These are phyloP conservation scores for Myotis myotis DNA, from an alignment of 2,797 vertebrate species.

Conservation along the genomic window DNA sequence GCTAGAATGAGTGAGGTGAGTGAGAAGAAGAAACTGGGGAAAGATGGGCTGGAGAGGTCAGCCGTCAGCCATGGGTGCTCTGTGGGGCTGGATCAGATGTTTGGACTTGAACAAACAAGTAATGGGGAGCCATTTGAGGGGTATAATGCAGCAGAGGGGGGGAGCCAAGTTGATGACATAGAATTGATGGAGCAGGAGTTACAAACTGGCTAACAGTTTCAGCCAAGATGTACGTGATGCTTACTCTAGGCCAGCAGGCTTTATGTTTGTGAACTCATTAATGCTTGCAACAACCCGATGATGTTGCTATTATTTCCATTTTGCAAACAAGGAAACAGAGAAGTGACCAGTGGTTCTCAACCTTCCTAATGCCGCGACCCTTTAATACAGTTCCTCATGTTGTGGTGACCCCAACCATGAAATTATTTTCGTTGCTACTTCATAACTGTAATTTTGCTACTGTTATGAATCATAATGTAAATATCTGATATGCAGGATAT, in stretches of 20 bases:
- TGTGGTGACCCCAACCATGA: too few species aligned
- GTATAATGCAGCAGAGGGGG: background rate
- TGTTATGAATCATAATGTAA: too few species aligned
- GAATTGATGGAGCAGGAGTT: background rate
- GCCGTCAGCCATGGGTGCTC: background rate
- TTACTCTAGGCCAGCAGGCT: background rate
- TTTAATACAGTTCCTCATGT: too few species aligned
- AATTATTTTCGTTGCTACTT: too few species aligned
- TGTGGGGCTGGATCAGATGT: background rate
- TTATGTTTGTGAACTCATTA: background rate
- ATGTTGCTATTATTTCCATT: background rate
- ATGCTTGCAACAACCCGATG: background rate
- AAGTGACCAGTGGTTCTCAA: background rate
- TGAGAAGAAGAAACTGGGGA: background rate
- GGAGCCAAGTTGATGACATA: background rate
- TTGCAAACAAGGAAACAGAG: conserved; percentile 1
- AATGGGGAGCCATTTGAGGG: background rate
- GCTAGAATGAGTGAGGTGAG: background rate
- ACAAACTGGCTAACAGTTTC: background rate
- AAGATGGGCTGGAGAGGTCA: background rate
- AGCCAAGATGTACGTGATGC: background rate
- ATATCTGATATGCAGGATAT: too few species aligned
- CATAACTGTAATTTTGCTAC: too few species aligned
- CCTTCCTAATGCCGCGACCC: too few species aligned
- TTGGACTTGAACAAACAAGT: background rate